phyloP scores from a whole-genome alignment of 92 coral and sea anemone genomes.

The Paragorgia papillata region DNA sequence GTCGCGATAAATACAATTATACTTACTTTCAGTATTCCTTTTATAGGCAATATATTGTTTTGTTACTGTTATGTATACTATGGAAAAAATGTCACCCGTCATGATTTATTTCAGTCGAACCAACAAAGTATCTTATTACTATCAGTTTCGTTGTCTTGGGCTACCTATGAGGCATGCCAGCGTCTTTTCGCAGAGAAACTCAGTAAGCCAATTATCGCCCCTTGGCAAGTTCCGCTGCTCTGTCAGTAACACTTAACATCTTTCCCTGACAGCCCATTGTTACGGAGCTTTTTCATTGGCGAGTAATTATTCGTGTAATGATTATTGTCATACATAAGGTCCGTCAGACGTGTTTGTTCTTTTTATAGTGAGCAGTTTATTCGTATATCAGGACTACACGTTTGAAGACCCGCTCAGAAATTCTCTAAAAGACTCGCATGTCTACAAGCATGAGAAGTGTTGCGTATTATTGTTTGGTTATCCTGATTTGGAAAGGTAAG shows the following conservation, averaged over 20 bases:
- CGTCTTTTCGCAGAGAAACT: constrained; percentile 37
- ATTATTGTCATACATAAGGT: not conserved
- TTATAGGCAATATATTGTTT: too few relatives aligned
- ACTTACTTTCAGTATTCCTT: too few relatives aligned
- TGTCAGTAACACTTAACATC: constrained; percentile 39
- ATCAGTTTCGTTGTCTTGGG: too few relatives aligned
- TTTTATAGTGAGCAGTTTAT: not conserved
- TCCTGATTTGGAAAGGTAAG: constrained; percentile 1
- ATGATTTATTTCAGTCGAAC: too few relatives aligned
- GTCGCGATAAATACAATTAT: too few relatives aligned
- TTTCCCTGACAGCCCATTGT: constrained; percentile 20
- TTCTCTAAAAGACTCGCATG: not conserved
- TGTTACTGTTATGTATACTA: too few relatives aligned
- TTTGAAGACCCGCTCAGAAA: not conserved
- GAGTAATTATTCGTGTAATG: constrained; percentile 19
- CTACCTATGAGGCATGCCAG: too few relatives aligned
- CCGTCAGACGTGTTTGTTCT: constrained; percentile 8
- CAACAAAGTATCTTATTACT: too few relatives aligned
- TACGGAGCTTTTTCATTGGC: constrained; percentile 2
- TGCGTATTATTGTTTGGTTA: not conserved
- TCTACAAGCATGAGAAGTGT: not conserved
- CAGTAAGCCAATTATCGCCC: constrained; percentile 46
- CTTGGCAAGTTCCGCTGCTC: constrained; percentile 20
- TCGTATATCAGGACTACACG: not conserved
- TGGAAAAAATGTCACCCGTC: too few relatives aligned